Evolutionary conservation across 2,888 invertebrate genomes (phyloP).

Genomic region (Euclidia mi): DNA sequence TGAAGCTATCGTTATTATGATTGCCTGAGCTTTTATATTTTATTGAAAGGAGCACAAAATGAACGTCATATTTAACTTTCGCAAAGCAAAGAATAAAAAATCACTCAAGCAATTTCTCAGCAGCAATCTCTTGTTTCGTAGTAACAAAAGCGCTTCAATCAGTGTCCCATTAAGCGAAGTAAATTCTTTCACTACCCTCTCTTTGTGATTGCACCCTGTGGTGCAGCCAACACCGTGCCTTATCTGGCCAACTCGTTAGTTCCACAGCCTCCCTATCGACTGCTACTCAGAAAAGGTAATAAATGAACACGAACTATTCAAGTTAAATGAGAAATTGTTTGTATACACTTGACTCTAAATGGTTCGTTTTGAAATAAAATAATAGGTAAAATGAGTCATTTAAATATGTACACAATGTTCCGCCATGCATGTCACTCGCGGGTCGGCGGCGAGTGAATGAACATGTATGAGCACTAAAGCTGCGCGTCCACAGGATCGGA

Average conservation of each 20-base stretch:
- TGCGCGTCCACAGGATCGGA: no score
- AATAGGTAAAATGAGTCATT: constrained; percentile 6
- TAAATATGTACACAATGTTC: constrained; percentile 6
- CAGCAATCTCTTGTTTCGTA: no score
- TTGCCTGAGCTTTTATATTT: no score
- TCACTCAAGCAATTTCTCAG: neutral
- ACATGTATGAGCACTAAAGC: constrained; percentile 52
- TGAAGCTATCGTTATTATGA: no score
- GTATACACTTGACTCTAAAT: constrained; percentile 3
- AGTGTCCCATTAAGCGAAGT: constrained; percentile 27
- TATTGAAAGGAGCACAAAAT: no score
- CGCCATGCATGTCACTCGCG: constrained; percentile 6
- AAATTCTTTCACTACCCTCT: constrained; percentile 19
- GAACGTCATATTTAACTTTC: neutral
- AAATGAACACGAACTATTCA: constrained; percentile 12
- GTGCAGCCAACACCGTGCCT: constrained; percentile 61
- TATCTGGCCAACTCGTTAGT: constrained; percentile 68
- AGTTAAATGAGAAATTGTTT: neutral
- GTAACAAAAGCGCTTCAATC: neutral
- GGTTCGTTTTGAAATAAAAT: neutral
- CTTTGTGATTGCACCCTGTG: constrained; percentile 23
- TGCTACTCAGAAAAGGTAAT: constrained; percentile 50
- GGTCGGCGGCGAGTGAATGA: constrained; percentile 52
- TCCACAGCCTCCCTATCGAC: constrained; percentile 56
- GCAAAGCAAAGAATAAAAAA: neutral